Evolutionary conservation across 1,140 invertebrate genomes (phyloP), one percentile per base, ranked within the genome.

Genomic region (Lethrus apterus): DNA sequence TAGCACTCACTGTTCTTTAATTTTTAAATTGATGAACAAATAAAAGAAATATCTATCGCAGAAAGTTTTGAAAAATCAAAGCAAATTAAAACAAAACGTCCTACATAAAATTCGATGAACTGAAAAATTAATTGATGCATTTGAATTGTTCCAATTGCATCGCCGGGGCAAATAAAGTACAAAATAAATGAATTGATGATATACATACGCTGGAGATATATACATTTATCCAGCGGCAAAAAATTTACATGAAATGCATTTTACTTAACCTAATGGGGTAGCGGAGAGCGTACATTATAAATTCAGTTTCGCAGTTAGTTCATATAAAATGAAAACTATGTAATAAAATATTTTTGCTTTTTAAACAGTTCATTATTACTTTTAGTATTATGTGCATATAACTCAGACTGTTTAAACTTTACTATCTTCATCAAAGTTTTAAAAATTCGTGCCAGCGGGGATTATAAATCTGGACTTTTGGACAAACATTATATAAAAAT

Each of bases 91-190:
- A 38, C 24, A 38, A 38, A 38, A 38, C 24, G n/a, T 7, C n/a
- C n/a, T n/a, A n/a, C 24, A 21, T 38, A 21, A 38, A 38, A 38
- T 38, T 23, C 35, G 35, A 11, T 11, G 35, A 38, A 21, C 35
- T 38, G 35, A 38, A 38, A 38, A 38, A 21, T 38, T 38, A 38
- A 38, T 38, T 38, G 35, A 38, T 38, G 35, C 35, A 38, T 38
- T 38, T 23, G 35, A 21, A 38, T 38, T 38, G 35, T 38, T 38
- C 24, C 35, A 21, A 38, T 21, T 26, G 24, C n/a, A 21, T 38
- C 13, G 24, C 17, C 7, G 35, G 20, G 24, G 24, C 24, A 38
- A 38, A 38, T 38, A 38, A 38, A 38, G 18, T 38, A 38, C 19
- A 11, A 21, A 38, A 38, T 21, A n/a, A 38, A 38, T 38, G 24